Conservation (phyloP, 2,888 invertebrate genomes). For the Hymenopus coronatus region DNA sequence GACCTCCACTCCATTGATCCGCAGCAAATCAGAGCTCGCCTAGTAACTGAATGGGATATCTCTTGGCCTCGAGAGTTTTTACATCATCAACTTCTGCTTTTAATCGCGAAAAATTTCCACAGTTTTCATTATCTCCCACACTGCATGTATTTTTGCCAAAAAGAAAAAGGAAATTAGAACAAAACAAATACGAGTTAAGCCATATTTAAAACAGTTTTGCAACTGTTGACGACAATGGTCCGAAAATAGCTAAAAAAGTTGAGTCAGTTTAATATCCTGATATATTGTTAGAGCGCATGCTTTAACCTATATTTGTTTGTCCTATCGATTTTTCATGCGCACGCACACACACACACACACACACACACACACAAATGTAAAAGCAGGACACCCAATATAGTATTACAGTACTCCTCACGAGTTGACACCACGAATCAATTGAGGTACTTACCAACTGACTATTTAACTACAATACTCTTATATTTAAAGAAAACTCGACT, state of each 20-base stretch:
- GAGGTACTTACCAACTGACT: too few species aligned
- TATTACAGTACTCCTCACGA: too few species aligned
- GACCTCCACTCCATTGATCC: not conserved
- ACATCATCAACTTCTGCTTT: not conserved
- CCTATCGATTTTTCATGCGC: too few species aligned
- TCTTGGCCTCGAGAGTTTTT: not conserved
- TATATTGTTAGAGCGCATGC: too few species aligned
- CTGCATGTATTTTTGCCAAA: not conserved
- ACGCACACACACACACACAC: too few species aligned
- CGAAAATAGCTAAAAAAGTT: not conserved
- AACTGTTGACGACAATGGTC: not conserved
- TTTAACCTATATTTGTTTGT: too few species aligned
- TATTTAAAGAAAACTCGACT: too few species aligned
- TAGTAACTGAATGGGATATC: not conserved
- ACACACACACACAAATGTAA: too few species aligned
- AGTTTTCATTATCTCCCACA: not conserved
- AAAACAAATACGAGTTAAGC: not conserved
- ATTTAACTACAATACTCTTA: too few species aligned
- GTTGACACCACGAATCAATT: too few species aligned
- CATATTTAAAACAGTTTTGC: not conserved
- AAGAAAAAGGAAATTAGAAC: not conserved
- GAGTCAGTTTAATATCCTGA: too few species aligned
- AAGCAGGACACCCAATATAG: too few species aligned
- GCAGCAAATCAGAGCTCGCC: not conserved
- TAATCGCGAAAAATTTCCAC: not conserved